phyloP scores from a whole-genome alignment of 2,888 invertebrate genomes.

The Emmelina monodactyla region DNA sequence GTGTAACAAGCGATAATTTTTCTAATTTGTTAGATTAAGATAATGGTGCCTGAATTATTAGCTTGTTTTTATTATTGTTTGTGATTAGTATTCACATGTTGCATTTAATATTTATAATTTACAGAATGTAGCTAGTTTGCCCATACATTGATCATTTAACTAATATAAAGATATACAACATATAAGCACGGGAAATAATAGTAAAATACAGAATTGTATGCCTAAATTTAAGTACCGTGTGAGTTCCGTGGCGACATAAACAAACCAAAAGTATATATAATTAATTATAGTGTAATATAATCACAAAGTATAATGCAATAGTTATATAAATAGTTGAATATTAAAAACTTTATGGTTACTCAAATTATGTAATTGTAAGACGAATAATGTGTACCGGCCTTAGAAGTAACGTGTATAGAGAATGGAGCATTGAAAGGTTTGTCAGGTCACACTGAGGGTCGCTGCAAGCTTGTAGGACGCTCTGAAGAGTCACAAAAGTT shows the following conservation, averaged over 20 bases:
- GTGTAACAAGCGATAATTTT: too few relatives aligned
- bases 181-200: too few relatives aligned
- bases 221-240: too few relatives aligned
- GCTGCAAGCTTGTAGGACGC: too few relatives aligned
- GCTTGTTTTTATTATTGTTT: constrained; percentile 19
- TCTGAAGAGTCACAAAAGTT: too few relatives aligned
- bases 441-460: constrained; percentile 43
- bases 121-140: constrained; percentile 5
- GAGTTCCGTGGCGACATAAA: too few relatives aligned
- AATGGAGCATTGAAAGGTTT: constrained; percentile 46
- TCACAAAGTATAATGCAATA: constrained; percentile 25
- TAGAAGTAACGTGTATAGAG: constrained; percentile 49
- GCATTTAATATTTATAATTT: constrained; percentile 22
- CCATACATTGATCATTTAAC: neutral
- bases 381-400: constrained; percentile 56
- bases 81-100: constrained; percentile 18
- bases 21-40: constrained; percentile 40
- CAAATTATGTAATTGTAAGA: constrained; percentile 56
- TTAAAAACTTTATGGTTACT: constrained; percentile 51
- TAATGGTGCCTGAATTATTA: constrained; percentile 48
- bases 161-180: too few relatives aligned
- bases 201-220: too few relatives aligned
- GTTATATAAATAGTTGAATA: constrained; percentile 47
- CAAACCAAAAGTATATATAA: neutral
- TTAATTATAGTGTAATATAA: constrained; percentile 13